These are phyloP conservation scores for Ephialtes manifestator DNA, from an alignment of 2,888 invertebrate species.

Conservation along the genomic window DNA sequence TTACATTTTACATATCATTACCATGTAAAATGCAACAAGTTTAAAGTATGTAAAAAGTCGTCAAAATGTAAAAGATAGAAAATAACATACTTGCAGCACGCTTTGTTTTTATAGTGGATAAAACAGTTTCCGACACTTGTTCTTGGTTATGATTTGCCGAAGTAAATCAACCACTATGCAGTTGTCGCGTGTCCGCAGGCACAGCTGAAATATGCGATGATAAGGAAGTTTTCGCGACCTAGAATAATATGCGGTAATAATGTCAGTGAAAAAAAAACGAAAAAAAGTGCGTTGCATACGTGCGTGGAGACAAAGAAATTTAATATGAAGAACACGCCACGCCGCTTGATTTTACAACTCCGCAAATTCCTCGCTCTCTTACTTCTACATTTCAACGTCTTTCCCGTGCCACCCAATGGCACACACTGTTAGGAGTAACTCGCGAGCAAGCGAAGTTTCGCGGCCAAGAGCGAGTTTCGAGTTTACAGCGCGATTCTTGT, in stretches of 20 bases:
- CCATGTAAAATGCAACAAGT: too few relatives aligned
- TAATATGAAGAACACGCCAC: constrained; percentile 71
- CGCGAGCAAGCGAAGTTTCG: constrained; percentile 74
- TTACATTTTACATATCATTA: too few relatives aligned
- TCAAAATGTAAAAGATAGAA: too few relatives aligned
- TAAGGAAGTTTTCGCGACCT: not conserved
- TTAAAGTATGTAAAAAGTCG: too few relatives aligned
- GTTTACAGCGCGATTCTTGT: constrained; percentile 79
- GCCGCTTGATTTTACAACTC: constrained; percentile 79
- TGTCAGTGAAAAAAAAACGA: not conserved
- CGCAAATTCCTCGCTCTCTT: constrained; percentile 70
- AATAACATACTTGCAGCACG: too few relatives aligned
- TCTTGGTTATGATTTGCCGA: not conserved
- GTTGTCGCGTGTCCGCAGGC: not conserved
- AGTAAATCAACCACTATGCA: constrained; percentile 19
- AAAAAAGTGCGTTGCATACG: not conserved
- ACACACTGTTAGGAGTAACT: constrained; percentile 57
- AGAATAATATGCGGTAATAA: not conserved
- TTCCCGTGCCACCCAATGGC: constrained; percentile 47
- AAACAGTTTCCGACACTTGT: too few relatives aligned
- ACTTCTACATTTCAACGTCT: constrained; percentile 48
- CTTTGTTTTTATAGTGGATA: too few relatives aligned
- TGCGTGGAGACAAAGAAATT: constrained; percentile 48
- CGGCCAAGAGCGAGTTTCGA: constrained; percentile 74
- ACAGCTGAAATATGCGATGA: not conserved